Conservation (phyloP, 2,113 vertebrate genomes). For the Pantherophis guttatus region DNA sequence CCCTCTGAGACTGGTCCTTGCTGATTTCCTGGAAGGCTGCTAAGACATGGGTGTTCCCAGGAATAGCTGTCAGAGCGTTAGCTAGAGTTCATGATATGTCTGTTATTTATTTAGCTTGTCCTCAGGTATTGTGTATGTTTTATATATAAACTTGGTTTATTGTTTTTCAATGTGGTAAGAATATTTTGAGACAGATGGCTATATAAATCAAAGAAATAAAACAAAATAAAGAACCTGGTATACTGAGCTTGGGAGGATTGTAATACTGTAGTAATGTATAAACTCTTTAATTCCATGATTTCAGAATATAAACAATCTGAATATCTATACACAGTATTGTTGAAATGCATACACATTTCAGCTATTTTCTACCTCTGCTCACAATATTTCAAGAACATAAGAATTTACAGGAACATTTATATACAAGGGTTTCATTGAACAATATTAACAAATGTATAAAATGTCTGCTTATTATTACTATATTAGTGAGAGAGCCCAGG, state of each 20-base stretch:
- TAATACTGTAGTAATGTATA: neutral
- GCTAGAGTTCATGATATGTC: neutral
- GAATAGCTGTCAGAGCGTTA: neutral
- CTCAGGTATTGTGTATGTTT: neutral
- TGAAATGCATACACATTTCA: neutral
- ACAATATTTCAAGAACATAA: neutral
- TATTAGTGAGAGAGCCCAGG: neutral
- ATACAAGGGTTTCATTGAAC: neutral
- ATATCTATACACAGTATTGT: neutral
- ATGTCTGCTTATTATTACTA: neutral
- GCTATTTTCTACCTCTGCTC: neutral
- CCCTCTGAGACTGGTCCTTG: neutral
- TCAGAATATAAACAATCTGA: neutral
- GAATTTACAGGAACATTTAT: neutral
- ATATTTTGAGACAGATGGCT: neutral
- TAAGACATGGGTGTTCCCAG: neutral
- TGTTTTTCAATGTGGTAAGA: neutral
- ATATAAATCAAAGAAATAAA: neutral
- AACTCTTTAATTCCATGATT: neutral
- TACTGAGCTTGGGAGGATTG: neutral
- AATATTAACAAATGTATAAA: neutral
- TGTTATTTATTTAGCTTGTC: neutral
- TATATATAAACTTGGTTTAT: neutral
- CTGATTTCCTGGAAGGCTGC: neutral
- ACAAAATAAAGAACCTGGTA: neutral